A percentile compares a stretch with the other conserved stretches of the same genome.
Evolutionary conservation across 2,888 invertebrate species (phyloP).

Genomic region (Rhagonycha lutea): DNA sequence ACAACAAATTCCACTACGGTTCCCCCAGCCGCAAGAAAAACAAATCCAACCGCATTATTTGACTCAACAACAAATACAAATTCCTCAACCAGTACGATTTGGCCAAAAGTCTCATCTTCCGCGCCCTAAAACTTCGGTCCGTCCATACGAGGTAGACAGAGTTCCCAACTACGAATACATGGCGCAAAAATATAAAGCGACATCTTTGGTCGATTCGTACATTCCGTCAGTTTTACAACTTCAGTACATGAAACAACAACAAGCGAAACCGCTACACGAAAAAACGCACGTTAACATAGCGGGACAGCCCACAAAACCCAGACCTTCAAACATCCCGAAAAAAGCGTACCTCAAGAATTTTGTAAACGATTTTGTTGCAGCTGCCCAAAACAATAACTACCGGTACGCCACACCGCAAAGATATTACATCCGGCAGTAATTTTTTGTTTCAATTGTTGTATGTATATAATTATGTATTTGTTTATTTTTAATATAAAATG

Average conservation of each 20-base stretch:
- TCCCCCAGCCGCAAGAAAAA: not conserved
- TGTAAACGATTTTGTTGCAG: not conserved
- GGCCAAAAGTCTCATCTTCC: not conserved
- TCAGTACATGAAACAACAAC: conserved; percentile 47
- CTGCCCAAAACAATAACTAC: not conserved
- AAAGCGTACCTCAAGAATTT: not conserved
- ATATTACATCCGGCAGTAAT: not conserved
- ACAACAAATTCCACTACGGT: conserved; percentile 1
- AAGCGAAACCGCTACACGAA: conserved; percentile 42
- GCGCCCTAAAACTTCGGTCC: not conserved
- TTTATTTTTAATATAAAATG: not conserved
- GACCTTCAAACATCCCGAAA: not conserved
- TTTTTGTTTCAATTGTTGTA: not conserved
- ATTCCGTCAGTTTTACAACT: conserved; percentile 53
- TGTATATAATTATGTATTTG: not conserved
- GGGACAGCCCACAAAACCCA: not conserved
- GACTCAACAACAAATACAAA: not conserved
- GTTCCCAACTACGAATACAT: conserved; percentile 17
- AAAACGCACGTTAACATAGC: conserved; percentile 44
- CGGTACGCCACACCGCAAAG: not conserved
- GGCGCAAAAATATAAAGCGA: conserved; percentile 46
- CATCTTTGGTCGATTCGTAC: conserved; percentile 59
- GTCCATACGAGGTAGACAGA: conserved; percentile 6
- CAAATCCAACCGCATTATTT: not conserved
- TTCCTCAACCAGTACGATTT: not conserved